These are phyloP conservation scores for Coronaproctus castanopsis DNA, from an alignment of 2,888 invertebrate genomes.

Conservation along the genomic window DNA sequence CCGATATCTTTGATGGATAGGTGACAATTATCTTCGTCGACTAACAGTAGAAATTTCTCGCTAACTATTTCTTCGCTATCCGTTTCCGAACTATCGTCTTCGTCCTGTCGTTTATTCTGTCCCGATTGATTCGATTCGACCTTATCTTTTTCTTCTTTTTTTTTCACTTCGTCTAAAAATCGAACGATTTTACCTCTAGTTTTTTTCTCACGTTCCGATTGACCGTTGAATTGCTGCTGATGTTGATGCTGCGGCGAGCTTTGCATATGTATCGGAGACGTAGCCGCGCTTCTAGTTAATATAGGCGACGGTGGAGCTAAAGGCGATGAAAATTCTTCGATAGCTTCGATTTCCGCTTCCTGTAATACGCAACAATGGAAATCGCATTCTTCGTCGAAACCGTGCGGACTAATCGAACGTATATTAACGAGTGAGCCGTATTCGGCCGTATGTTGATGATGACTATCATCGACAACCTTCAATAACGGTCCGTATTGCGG, in stretches of 20 bases:
- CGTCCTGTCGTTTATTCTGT: slow-evolving; percentile 23
- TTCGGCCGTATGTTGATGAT: slow-evolving; percentile 9
- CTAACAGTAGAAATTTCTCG: slow-evolving; percentile 77
- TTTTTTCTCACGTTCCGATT: slow-evolving; percentile 23
- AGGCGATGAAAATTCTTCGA: slow-evolving; percentile 24
- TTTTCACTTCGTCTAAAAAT: slow-evolving; percentile 47
- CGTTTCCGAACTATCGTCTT: slow-evolving; percentile 51
- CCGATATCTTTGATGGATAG: slow-evolving; percentile 88
- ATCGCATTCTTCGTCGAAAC: slow-evolving; percentile 54
- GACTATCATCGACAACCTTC: slow-evolving; percentile 5
- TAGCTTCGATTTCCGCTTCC: slow-evolving; percentile 77
- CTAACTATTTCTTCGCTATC: slow-evolving; percentile 69
- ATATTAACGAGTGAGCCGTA: slow-evolving; percentile 29
- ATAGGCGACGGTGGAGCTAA: not conserved
- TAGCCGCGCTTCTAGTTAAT: slow-evolving; percentile 77
- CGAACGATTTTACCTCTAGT: slow-evolving; percentile 34
- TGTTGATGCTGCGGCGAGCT: not conserved
- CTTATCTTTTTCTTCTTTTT: slow-evolving; percentile 21
- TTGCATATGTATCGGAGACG: slow-evolving; percentile 82
- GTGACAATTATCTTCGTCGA: slow-evolving; percentile 82
- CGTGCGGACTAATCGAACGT: slow-evolving; percentile 38
- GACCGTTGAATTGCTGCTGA: slow-evolving; percentile 1
- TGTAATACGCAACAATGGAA: slow-evolving; percentile 89
- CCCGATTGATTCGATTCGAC: slow-evolving; percentile 26
- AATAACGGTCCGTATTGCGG: slow-evolving; percentile 27